Conservation (phyloP, 2,113 vertebrate species). For the Aix galericulata region DNA sequence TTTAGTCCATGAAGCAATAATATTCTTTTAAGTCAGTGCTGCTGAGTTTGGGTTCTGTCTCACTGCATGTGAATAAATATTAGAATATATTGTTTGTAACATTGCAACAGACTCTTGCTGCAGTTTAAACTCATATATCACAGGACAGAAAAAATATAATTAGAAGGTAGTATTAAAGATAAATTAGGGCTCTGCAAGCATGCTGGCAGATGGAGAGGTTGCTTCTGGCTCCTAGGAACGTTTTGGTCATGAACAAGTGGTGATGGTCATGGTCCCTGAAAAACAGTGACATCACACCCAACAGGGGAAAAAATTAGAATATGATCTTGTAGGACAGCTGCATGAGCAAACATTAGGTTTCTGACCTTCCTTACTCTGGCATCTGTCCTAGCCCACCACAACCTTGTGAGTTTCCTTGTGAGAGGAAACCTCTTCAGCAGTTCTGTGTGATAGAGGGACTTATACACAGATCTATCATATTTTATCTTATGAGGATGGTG, state of each 20-base stretch:
- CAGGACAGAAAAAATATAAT: background rate
- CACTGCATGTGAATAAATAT: background rate
- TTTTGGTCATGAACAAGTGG: background rate
- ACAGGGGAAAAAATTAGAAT: background rate
- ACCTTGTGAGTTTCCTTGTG: background rate
- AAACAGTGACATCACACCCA: fast-evolving
- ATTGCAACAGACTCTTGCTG: background rate
- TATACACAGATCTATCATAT: background rate
- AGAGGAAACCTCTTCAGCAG: background rate
- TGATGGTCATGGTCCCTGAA: background rate
- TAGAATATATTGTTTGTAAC: background rate
- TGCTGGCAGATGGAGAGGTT: background rate
- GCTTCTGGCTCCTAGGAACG: background rate
- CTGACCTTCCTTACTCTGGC: too few species aligned
- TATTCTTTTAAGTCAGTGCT: background rate
- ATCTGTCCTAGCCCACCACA: background rate
- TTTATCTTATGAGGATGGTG: background rate
- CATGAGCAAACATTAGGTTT: background rate
- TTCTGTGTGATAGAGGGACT: background rate
- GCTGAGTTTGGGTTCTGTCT: background rate
- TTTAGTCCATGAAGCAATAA: background rate
- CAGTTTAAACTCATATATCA: background rate
- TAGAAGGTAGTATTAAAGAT: background rate
- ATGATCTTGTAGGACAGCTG: background rate
- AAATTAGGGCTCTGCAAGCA: background rate